Percentiles rank a stretch among this genome's conserved stretches.
These are phyloP conservation scores for Ceuthmochares aereus DNA, from an alignment of 2,113 vertebrate genomes.

Conservation along the genomic window DNA sequence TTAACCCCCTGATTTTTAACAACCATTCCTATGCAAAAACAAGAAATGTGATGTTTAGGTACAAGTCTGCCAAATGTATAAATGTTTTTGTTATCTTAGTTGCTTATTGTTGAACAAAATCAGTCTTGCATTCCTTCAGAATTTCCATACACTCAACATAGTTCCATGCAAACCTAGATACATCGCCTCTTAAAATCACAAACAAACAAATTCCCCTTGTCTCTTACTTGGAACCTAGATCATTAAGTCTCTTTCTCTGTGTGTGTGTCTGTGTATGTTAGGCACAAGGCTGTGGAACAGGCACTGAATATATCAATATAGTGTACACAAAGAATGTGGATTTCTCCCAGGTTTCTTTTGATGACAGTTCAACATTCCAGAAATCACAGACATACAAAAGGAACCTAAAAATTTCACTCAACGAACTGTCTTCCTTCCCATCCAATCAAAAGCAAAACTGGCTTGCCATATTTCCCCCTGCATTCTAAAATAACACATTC, in stretches of 20 bases:
- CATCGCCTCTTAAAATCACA: neutral
- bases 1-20: neutral
- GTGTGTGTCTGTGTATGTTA: neutral
- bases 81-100: neutral
- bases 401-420: neutral
- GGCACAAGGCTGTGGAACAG: neutral
- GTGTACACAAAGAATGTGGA: neutral
- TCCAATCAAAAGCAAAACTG: neutral
- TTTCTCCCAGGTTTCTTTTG: neutral
- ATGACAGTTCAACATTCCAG: neutral
- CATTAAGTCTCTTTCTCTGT: neutral
- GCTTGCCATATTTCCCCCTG: neutral
- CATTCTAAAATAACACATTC: neutral
- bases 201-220: constrained; percentile 2
- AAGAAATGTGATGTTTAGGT: neutral
- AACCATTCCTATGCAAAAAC: neutral
- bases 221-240: neutral
- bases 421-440: neutral
- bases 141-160: neutral
- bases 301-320: neutral
- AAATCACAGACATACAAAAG: neutral
- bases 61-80: neutral
- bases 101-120: constrained; percentile 15
- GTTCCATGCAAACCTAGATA: neutral
- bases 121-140: constrained; percentile 2